These are phyloP conservation scores for Acanthosoma haemorrhoidale DNA, from an alignment of 2,888 invertebrate species.

Conservation along the genomic window DNA sequence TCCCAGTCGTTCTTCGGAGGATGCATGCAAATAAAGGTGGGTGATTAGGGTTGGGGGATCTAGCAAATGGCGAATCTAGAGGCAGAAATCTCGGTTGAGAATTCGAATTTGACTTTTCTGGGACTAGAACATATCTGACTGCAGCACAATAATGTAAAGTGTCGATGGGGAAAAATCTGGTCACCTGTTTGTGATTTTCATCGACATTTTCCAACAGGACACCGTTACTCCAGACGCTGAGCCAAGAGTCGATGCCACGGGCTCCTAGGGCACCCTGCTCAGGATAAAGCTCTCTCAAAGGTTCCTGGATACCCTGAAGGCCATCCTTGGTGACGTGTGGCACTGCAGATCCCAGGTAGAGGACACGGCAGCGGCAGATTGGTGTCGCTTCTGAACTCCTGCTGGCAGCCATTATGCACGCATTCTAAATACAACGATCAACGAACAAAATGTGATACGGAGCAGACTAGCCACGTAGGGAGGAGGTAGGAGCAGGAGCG, in stretches of 20 bases:
- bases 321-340: slow-evolving; percentile 98
- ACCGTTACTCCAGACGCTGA: slow-evolving; percentile 96
- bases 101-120: slow-evolving; percentile 53
- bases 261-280: slow-evolving; percentile 85
- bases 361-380: slow-evolving; percentile 91
- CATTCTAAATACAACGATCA: slow-evolving; percentile 15
- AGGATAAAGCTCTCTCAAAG: slow-evolving; percentile 89
- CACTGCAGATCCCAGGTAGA: slow-evolving; percentile 93
- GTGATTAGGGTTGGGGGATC: slow-evolving; percentile 85
- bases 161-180: slow-evolving; percentile 92
- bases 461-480: neutral
- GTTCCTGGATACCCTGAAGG: slow-evolving; percentile 94
- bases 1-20: slow-evolving; percentile 88
- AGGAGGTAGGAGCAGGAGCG: neutral
- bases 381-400: slow-evolving; percentile 67
- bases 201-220: slow-evolving; percentile 92
- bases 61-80: slow-evolving; percentile 91
- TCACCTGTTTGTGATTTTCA: slow-evolving; percentile 88
- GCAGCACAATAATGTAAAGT: slow-evolving; percentile 94
- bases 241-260: slow-evolving; percentile 90
- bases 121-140: slow-evolving; percentile 74
- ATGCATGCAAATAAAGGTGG: slow-evolving; percentile 97
- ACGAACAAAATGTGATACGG: neutral
- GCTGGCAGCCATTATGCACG: slow-evolving; percentile 17
- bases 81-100: slow-evolving; percentile 76